Conservation (phyloP, 2,797 vertebrate genomes). For the Gymnocypris eckloni region DNA sequence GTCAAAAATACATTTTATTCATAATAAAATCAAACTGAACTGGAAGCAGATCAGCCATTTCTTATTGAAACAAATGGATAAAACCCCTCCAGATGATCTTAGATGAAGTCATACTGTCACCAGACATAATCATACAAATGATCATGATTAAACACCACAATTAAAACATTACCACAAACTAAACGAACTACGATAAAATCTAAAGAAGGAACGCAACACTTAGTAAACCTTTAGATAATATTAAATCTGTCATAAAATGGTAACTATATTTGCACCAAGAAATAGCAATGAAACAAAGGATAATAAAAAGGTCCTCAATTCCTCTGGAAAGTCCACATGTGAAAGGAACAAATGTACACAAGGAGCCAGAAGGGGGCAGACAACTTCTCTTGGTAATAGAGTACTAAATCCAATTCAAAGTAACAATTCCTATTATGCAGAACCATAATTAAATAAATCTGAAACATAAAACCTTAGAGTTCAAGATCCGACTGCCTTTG, state of each 20-base stretch:
- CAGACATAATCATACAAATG: neutral
- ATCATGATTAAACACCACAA: conserved; percentile 3
- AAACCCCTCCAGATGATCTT: neutral
- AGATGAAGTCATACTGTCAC: neutral
- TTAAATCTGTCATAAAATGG: neutral
- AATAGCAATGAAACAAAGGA: neutral
- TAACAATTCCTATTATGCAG: neutral
- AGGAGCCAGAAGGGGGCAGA: conserved; percentile 26
- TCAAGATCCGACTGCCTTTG: conserved; percentile 54
- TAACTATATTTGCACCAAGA: neutral
- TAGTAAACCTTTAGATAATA: neutral
- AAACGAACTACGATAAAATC: neutral
- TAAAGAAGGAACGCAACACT: neutral
- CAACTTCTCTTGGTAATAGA: neutral
- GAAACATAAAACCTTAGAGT: neutral
- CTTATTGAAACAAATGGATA: neutral
- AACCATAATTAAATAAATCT: conserved; percentile 7
- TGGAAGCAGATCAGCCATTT: neutral
- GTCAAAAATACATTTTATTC: conserved; percentile 13
- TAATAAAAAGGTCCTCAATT: neutral
- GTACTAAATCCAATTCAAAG: neutral
- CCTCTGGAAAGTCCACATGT: neutral
- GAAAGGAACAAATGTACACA: neutral
- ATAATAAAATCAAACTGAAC: neutral
- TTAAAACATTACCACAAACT: neutral